Base-by-base conservation (phyloP, 1,140 invertebrate species). In the Danaus plexippus region DNA sequence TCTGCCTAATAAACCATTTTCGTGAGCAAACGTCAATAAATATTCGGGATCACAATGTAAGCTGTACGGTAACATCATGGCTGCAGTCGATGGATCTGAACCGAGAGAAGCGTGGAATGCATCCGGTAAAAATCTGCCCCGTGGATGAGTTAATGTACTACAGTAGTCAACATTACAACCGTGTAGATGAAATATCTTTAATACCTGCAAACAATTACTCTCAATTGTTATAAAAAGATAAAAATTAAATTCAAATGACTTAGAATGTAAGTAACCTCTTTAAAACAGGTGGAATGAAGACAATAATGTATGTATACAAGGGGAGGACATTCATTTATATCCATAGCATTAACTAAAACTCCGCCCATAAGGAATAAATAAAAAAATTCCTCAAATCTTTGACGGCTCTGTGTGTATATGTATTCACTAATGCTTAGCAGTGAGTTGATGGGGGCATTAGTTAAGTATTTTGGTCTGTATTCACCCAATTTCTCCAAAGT, bases 131-230 rank as follows among this genome's bases (percentile, higher is more conserved):
- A 63, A 64, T 7, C 57, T 63, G 2, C 67, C 63, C 54, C 57
- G 60, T 54, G 44, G 10, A 40, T 22, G 44, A 46, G 54, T 12
- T 8, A n/a, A 18, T 46, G 60, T 49, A 65, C 73, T 75, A 56
- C 77, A 78, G 58, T 87, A 87, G 61, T 88, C 87, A n/a, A 87
- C 76, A 67, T 88, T 76, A 52, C 83, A 87, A 11, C 73, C 81
- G 61, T 85, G 74, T 11, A 80, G 67, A 43, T 73, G 60, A 7
- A 88, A 67, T 67, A 88, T 77, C 52, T 77, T 55, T 53, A 88
- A 85, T 11, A 86, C 81, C 87, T 88, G 57, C 43, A 79, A 85
- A 48, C 43, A 51, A 22, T 13, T 15, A 13, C 10, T 44, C 18
- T 42, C 2, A 45, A 43, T 32, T 44, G 15, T 48, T 18, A 48